These are phyloP conservation scores for Nothura maculosa DNA, from an alignment of 2,797 vertebrate species.

Conservation along the genomic window DNA sequence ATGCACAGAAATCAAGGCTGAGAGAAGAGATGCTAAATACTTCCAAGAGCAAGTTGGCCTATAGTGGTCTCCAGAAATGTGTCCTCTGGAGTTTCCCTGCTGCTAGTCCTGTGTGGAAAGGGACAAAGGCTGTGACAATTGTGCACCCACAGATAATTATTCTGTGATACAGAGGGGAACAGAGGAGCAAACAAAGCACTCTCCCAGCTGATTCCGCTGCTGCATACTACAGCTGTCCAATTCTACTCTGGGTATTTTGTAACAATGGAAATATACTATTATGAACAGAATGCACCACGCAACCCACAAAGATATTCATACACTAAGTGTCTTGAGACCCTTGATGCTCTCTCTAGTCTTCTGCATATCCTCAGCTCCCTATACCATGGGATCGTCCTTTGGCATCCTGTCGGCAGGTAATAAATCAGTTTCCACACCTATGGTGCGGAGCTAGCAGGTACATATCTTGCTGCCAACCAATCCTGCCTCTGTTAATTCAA, in stretches of 20 bases:
- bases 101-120: rapidly evolving
- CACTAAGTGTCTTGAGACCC: neutral
- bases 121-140: neutral
- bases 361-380: neutral
- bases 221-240: neutral
- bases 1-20: neutral
- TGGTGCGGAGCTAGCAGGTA: neutral
- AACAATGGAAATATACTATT: neutral
- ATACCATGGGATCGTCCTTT: neutral
- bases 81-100: neutral
- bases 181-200: neutral
- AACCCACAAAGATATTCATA: neutral
- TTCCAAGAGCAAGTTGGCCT: neutral
- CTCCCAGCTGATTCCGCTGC: neutral
- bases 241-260: neutral
- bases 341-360: neutral
- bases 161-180: neutral
- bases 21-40: neutral
- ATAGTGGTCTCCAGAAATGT: neutral
- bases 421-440: neutral
- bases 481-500: neutral
- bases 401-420: neutral
- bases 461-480: neutral
- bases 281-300: neutral
- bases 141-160: neutral